A percentile compares a stretch with the other conserved stretches of the same genome.
phyloP scores from a whole-genome alignment of 2,888 invertebrate genomes.

The Eupithecia abbreviata region DNA sequence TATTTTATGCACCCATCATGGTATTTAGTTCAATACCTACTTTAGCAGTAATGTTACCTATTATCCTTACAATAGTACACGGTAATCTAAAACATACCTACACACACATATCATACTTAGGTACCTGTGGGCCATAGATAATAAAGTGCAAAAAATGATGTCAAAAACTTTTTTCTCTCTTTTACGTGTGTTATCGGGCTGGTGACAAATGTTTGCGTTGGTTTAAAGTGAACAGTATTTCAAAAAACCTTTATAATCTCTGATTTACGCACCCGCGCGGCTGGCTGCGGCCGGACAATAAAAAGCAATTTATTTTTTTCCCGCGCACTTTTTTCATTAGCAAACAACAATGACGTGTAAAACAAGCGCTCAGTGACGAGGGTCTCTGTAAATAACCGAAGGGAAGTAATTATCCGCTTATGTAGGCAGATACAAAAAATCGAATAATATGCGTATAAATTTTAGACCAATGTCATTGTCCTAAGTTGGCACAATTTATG shows the following conservation, averaged over 20 bases:
- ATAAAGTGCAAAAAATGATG: conserved; percentile 34
- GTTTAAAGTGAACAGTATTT: conserved; percentile 67
- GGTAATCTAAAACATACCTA: not conserved
- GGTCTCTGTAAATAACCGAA: conserved; percentile 75
- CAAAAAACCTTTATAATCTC: conserved; percentile 72
- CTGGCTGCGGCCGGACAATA: conserved; percentile 70
- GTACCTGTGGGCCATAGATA: conserved; percentile 27
- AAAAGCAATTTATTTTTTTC: conserved; percentile 78
- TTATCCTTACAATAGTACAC: not conserved
- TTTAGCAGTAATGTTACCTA: not conserved
- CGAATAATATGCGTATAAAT: conserved; percentile 41
- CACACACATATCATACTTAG: conserved; percentile 9
- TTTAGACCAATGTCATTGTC: conserved; percentile 36
- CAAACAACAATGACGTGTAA: conserved; percentile 81
- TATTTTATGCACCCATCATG: not conserved
- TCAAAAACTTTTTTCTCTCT: conserved; percentile 38
- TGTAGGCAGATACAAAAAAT: conserved; percentile 53
- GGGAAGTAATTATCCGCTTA: conserved; percentile 73
- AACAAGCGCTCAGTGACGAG: conserved; percentile 78
- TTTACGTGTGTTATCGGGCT: conserved; percentile 56
- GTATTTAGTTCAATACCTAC: not conserved
- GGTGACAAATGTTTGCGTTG: conserved; percentile 64
- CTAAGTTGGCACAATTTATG: conserved; percentile 32
- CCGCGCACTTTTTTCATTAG: conserved; percentile 79
- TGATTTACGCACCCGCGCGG: conserved; percentile 71